Conservation (phyloP, 2,113 vertebrate genomes). For the Cathartes aura region DNA sequence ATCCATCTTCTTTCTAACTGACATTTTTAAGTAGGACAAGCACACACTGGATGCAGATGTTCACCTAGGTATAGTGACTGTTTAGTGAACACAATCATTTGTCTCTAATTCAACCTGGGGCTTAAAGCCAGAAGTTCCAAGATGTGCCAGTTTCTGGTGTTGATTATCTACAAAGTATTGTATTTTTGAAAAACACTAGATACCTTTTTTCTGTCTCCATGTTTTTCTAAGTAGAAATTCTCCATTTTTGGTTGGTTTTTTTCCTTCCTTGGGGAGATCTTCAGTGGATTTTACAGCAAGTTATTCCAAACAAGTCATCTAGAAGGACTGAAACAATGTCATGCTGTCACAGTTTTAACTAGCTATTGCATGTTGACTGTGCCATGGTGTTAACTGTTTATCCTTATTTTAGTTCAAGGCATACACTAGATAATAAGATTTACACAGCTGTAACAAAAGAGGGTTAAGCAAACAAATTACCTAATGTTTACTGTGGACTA, state of each 20-base stretch:
- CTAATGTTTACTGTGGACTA: not conserved
- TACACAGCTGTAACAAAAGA: not conserved
- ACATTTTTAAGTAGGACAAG: slow-evolving; percentile 22
- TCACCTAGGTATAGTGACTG: not conserved
- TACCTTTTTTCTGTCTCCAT: not conserved
- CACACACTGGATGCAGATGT: not conserved
- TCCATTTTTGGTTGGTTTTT: not conserved
- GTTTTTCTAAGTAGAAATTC: not conserved
- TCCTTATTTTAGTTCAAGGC: not conserved
- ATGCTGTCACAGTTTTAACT: not conserved
- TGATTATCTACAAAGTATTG: not conserved
- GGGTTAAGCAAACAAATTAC: not conserved
- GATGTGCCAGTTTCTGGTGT: not conserved
- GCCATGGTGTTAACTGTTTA: not conserved
- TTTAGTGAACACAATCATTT: not conserved
- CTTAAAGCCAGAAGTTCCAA: not conserved
- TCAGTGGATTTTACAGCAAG: not conserved
- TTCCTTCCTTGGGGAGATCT: not conserved
- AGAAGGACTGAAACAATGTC: not conserved
- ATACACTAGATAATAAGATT: not conserved
- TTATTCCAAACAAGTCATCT: not conserved
- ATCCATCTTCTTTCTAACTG: slow-evolving; percentile 20
- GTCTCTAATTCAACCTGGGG: not conserved
- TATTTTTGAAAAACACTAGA: not conserved
- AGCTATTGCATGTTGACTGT: not conserved